phyloP scores from a whole-genome alignment of 2,797 vertebrate species.

The Gymnoscopelus braueri region DNA sequence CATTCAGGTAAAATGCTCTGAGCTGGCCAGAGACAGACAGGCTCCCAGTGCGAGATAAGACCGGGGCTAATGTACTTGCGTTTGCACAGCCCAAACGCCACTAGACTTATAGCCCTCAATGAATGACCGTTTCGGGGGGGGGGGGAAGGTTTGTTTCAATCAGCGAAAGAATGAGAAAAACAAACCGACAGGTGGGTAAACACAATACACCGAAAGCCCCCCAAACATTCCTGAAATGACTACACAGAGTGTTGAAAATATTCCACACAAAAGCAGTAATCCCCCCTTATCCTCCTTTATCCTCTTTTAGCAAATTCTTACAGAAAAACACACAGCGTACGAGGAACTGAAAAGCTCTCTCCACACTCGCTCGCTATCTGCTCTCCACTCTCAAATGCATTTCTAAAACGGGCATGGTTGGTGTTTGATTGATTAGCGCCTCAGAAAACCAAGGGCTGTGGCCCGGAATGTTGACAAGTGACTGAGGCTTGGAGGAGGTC shows the following conservation, averaged over 20 bases:
- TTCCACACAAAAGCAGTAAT: slow-evolving; percentile 70
- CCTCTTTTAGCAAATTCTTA: slow-evolving; percentile 75
- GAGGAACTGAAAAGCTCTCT: slow-evolving; percentile 50
- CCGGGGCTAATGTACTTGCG: slow-evolving; percentile 68
- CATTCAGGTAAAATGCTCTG: slow-evolving; percentile 80
- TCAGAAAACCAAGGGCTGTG: slow-evolving; percentile 39
- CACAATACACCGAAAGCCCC: slow-evolving; percentile 67
- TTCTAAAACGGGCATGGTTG: slow-evolving; percentile 45
- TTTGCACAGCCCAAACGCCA: slow-evolving; percentile 61
- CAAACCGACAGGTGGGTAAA: slow-evolving; percentile 79
- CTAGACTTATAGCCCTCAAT: slow-evolving; percentile 12
- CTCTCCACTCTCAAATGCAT: not conserved
- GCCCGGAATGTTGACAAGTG: slow-evolving; percentile 49
- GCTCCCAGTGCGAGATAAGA: slow-evolving; percentile 74
- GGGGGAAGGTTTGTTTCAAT: slow-evolving; percentile 37
- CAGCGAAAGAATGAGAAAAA: slow-evolving; percentile 55
- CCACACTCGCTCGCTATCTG: slow-evolving; percentile 17
- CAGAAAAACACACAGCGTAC: slow-evolving; percentile 66
- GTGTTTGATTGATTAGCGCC: slow-evolving; percentile 55
- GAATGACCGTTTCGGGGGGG: slow-evolving; percentile 32
- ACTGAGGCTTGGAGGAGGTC: slow-evolving; percentile 34
- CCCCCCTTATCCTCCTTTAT: no score
- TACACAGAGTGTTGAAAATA: slow-evolving; percentile 67
- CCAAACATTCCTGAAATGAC: slow-evolving; percentile 78
- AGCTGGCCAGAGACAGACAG: slow-evolving; percentile 68